These are phyloP conservation scores for Drosophila insularis DNA, from an alignment of 1,140 invertebrate species.

Conservation along the genomic window DNA sequence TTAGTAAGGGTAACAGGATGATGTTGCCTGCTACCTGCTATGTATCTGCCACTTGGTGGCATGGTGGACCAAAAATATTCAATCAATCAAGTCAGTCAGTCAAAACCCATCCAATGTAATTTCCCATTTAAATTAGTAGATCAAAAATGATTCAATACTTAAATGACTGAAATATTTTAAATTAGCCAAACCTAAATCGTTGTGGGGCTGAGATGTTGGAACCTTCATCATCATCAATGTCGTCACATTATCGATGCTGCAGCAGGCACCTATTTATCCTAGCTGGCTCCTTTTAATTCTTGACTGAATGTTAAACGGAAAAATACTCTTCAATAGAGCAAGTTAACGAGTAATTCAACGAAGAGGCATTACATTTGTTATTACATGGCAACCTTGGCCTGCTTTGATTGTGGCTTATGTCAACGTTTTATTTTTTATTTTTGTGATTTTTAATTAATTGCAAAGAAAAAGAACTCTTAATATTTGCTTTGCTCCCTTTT, in stretches of 20 bases:
- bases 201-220: background rate
- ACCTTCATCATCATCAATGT: background rate
- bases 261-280: background rate
- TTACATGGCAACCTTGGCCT: background rate
- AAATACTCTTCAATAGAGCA: background rate
- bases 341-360: background rate
- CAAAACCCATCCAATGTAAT: constrained; percentile 74
- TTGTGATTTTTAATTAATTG: constrained; percentile 68
- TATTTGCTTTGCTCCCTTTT: constrained; percentile 58
- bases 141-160: constrained; percentile 52
- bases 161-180: background rate
- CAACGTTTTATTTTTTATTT: constrained; percentile 33
- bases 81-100: constrained; percentile 78
- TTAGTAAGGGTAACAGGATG: background rate
- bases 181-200: background rate
- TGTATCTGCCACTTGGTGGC: too few species aligned
- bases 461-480: constrained; percentile 60
- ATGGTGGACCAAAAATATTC: constrained; percentile 61
- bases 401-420: constrained; percentile 33
- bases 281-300: too few species aligned
- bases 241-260: background rate
- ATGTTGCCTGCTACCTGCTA: constrained; percentile 6
- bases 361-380: constrained; percentile 9
- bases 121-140: constrained; percentile 65
- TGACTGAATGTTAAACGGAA: too few species aligned